Conservation (phyloP, 2,888 invertebrate species). For the Stenotaenia linearis region DNA sequence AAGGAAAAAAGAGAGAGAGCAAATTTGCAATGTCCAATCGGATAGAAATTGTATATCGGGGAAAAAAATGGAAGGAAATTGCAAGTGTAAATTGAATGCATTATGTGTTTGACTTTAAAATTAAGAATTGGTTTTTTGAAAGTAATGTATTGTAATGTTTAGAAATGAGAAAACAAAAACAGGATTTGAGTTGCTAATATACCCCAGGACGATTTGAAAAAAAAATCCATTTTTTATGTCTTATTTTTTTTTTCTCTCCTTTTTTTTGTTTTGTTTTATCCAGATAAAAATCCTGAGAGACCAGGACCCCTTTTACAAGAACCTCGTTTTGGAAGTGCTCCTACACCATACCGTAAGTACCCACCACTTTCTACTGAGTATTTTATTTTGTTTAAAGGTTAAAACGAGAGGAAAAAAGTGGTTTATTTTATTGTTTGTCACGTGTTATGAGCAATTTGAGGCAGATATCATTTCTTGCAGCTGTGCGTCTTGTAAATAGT, state of each 20-base stretch:
- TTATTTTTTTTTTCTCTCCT: too few relatives aligned
- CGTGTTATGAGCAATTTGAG: background rate
- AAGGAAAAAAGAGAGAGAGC: background rate
- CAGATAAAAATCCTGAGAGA: conserved; percentile 45
- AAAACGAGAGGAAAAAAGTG: background rate
- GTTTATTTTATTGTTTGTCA: background rate
- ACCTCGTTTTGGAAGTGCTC: conserved; percentile 79
- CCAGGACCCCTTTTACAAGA: conserved; percentile 82
- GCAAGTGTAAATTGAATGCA: background rate
- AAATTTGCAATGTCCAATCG: conserved; percentile 4
- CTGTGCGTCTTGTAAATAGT: background rate
- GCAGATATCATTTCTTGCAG: background rate
- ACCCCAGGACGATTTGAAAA: background rate
- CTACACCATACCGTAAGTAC: conserved; percentile 81
- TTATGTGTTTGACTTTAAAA: background rate
- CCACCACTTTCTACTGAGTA: background rate
- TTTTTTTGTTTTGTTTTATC: background rate
- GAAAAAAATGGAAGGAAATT: background rate
- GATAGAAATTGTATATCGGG: background rate
- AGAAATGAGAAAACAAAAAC: too few relatives aligned
- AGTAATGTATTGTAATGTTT: too few relatives aligned
- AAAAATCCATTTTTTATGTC: background rate
- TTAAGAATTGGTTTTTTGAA: background rate
- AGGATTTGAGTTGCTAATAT: background rate
- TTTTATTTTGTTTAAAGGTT: background rate